A percentile compares a stretch with the other conserved stretches of the same genome.
phyloP scores from a whole-genome alignment of 1,140 invertebrate genomes.

The Metaphire vulgaris region DNA sequence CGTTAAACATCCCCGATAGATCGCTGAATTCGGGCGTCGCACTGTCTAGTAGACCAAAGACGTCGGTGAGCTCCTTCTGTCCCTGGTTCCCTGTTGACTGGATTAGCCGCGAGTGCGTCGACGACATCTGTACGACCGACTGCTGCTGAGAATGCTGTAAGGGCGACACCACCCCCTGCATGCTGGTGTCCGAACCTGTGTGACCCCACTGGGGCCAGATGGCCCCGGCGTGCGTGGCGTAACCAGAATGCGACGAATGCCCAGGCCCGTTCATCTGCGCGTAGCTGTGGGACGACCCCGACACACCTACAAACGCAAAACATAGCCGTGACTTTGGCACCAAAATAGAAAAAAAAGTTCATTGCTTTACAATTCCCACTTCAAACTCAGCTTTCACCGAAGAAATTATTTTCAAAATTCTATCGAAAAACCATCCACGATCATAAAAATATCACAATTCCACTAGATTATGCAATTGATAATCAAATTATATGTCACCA shows the following conservation, averaged over 20 bases:
- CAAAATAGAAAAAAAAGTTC: too few species aligned
- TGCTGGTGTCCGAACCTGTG: background rate
- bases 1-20: constrained; percentile 80
- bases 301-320: too few species aligned
- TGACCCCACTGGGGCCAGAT: constrained; percentile 60
- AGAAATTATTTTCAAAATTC: too few species aligned
- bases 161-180: too few species aligned
- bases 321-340: too few species aligned
- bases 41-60: constrained; percentile 45
- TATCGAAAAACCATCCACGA: too few species aligned
- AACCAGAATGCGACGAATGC: constrained; percentile 41
- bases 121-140: background rate
- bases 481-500: too few species aligned
- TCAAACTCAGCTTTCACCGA: too few species aligned
- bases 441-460: too few species aligned
- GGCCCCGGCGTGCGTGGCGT: constrained; percentile 27
- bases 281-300: constrained; percentile 73
- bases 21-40: constrained; percentile 56
- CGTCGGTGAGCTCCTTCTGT: constrained; percentile 23
- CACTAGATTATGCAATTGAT: too few species aligned
- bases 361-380: too few species aligned
- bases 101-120: constrained; percentile 26
- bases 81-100: constrained; percentile 31
- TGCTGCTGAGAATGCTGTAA: background rate
- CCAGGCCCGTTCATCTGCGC: constrained; percentile 66